These are phyloP conservation scores for Agrenia bidenticulata DNA, from an alignment of 2,888 invertebrate species.

Conservation along the genomic window DNA sequence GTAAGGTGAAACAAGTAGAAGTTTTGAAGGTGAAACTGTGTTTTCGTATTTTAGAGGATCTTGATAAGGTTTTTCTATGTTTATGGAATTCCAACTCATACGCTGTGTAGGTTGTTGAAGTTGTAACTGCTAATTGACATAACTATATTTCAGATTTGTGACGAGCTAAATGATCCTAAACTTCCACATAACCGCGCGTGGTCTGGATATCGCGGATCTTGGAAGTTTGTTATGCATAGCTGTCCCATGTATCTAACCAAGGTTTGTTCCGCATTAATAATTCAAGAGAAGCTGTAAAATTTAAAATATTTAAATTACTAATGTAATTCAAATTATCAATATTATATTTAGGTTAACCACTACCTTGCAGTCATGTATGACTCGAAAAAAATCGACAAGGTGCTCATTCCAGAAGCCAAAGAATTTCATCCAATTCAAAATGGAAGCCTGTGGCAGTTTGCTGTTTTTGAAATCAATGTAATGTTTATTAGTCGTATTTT, in stretches of 20 bases:
- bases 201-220: conserved; percentile 66
- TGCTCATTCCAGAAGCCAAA: conserved; percentile 38
- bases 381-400: conserved; percentile 42
- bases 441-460: conserved; percentile 52
- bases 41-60: no score
- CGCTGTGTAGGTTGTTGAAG: background rate
- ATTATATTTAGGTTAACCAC: conserved; percentile 31
- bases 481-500: background rate
- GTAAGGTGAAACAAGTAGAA: no score
- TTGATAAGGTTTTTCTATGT: no score
- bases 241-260: conserved; percentile 45
- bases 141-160: conserved; percentile 59
- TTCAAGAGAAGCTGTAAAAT: no score
- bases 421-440: conserved; percentile 51
- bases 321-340: background rate
- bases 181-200: conserved; percentile 67
- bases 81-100: no score
- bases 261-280: no score
- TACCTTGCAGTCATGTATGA: conserved; percentile 50
- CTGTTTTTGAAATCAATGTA: conserved; percentile 50
- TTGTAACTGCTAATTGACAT: background rate
- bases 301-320: no score
- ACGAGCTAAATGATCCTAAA: conserved; percentile 68
- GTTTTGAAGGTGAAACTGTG: no score
- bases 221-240: conserved; percentile 59